These are phyloP conservation scores for Junonia oenone DNA, from an alignment of 2,888 invertebrate genomes.

Conservation along the genomic window DNA sequence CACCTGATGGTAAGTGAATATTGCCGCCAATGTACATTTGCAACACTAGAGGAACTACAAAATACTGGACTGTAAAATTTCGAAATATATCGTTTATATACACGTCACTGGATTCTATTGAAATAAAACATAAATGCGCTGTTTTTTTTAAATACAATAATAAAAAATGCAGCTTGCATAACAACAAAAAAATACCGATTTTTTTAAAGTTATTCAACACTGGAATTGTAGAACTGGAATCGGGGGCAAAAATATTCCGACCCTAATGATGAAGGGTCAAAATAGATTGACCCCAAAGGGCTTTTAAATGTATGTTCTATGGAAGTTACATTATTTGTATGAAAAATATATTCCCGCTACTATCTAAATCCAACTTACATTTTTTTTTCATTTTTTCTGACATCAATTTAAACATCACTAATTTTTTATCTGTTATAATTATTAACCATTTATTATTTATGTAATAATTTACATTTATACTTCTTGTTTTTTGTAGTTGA, in stretches of 20 bases:
- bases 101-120: too few relatives aligned
- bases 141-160: too few relatives aligned
- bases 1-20: too few relatives aligned
- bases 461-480: neutral
- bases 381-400: neutral
- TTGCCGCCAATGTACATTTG: too few relatives aligned
- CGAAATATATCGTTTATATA: too few relatives aligned
- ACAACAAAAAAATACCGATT: too few relatives aligned
- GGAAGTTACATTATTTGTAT: neutral
- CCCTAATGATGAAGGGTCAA: neutral
- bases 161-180: too few relatives aligned
- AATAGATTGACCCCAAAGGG: neutral
- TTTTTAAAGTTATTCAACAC: neutral
- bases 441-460: neutral
- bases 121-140: too few relatives aligned
- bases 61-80: too few relatives aligned
- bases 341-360: conserved; percentile 23
- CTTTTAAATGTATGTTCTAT: neutral
- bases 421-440: neutral
- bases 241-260: neutral
- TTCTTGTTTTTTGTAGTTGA: neutral
- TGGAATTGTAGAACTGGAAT: neutral
- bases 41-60: too few relatives aligned
- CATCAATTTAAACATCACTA: neutral
- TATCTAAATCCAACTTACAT: conserved; percentile 14